Evolutionary conservation across 2,797 vertebrate species (phyloP).

Genomic region (Pteropus rufus): DNA sequence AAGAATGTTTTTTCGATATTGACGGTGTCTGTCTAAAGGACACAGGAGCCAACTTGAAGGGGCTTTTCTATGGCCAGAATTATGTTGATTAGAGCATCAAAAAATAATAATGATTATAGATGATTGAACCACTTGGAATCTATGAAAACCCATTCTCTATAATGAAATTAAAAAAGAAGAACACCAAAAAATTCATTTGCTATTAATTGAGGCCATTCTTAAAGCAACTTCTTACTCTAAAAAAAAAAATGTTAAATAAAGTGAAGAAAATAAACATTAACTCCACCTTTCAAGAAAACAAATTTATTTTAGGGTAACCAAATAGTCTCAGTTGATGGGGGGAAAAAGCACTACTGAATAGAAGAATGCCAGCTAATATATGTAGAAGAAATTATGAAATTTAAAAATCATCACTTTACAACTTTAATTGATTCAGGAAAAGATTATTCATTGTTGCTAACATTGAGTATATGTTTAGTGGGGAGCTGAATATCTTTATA

Average conservation of each 20-base stretch:
- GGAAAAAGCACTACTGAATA: not conserved
- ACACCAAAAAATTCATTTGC: not conserved
- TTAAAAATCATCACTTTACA: not conserved
- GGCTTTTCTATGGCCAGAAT: not conserved
- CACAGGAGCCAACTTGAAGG: not conserved
- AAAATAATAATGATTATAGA: not conserved
- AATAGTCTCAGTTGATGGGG: not conserved
- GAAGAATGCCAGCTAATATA: not conserved
- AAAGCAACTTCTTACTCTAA: not conserved
- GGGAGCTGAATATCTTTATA: not conserved
- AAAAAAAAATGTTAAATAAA: conserved; percentile 5
- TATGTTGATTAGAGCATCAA: not conserved
- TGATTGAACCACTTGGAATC: not conserved
- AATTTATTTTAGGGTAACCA: conserved; percentile 1
- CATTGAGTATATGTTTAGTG: not conserved
- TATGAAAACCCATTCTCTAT: not conserved
- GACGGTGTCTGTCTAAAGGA: not conserved
- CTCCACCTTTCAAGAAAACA: conserved; percentile 23
- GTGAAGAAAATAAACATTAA: not conserved
- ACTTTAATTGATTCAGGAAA: not conserved
- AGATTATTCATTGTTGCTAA: not conserved
- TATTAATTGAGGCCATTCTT: not conserved
- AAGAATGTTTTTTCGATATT: conserved; percentile 19
- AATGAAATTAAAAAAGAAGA: not conserved
- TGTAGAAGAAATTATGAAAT: not conserved